Conservation (phyloP, 2,113 vertebrate genomes). For the Phyllostomus hastatus region DNA sequence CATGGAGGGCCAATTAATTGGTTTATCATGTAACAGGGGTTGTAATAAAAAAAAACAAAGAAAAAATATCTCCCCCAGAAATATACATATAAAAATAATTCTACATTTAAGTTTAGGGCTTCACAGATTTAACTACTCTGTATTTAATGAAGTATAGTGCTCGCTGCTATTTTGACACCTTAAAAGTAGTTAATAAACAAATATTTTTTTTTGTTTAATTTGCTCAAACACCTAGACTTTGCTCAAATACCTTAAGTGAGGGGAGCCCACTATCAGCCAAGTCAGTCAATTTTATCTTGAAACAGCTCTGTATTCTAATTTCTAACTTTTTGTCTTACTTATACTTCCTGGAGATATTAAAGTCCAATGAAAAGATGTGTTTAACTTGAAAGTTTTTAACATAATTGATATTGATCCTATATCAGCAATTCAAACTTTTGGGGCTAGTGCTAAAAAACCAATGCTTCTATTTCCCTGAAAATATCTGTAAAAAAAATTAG, state of each 20-base stretch:
- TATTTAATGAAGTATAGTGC: background rate
- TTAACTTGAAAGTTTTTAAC: background rate
- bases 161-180: background rate
- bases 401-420: background rate
- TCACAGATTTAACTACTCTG: background rate
- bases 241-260: background rate
- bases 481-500: background rate
- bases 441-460: background rate
- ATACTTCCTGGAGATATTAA: background rate
- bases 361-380: background rate
- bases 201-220: background rate
- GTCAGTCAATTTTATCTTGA: background rate
- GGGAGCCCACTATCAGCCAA: background rate
- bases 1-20: background rate
- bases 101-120: background rate
- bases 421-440: background rate
- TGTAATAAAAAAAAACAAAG: background rate
- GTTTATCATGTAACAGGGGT: background rate
- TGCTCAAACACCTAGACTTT: background rate
- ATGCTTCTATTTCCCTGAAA: background rate
- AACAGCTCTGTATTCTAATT: background rate
- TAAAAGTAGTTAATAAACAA: background rate
- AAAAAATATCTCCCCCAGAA: background rate
- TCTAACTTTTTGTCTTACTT: slow-evolving; percentile 2
- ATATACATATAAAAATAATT: background rate